These are phyloP conservation scores for Lacerta viridis DNA, from an alignment of 2,797 vertebrate species.

Conservation along the genomic window DNA sequence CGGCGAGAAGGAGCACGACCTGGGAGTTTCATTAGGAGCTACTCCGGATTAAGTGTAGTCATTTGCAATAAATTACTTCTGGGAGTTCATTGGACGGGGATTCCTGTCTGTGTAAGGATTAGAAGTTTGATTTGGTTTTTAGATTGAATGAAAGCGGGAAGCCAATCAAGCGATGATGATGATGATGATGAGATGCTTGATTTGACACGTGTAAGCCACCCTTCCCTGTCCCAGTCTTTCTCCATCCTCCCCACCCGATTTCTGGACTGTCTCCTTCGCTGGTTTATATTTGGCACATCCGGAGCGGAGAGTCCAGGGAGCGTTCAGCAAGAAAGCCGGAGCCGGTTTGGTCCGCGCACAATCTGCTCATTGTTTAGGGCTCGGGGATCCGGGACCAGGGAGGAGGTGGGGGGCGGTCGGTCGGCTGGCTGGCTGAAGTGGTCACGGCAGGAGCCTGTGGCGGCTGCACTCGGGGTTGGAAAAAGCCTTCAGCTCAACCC, in stretches of 20 bases:
- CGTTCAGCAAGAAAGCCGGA: constrained; percentile 48
- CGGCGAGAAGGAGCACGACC: not conserved
- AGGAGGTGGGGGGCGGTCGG: not conserved
- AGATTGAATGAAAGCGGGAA: not conserved
- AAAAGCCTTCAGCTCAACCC: constrained; percentile 10
- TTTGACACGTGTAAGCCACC: not conserved
- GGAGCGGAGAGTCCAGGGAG: constrained; percentile 41
- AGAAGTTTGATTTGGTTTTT: not conserved
- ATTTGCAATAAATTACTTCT: not conserved
- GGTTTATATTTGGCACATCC: constrained; percentile 69
- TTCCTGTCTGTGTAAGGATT: no score
- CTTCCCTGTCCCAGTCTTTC: not conserved
- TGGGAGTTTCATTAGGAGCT: not conserved
- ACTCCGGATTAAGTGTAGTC: not conserved
- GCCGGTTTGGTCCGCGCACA: constrained; percentile 68
- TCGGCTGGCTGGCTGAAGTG: constrained; percentile 13
- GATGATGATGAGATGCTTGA: not conserved
- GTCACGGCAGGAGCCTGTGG: constrained; percentile 36
- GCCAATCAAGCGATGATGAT: not conserved
- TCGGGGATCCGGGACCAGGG: constrained; percentile 37
- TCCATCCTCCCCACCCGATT: constrained; percentile 42
- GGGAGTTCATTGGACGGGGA: not conserved
- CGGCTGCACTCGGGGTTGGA: constrained; percentile 15
- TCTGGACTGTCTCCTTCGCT: constrained; percentile 33
- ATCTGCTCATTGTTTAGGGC: constrained; percentile 66